A percentile compares a stretch with the other conserved stretches of the same genome.
Conservation (phyloP, 2,888 invertebrate genomes). For the Ganaspis brasiliensis region DNA sequence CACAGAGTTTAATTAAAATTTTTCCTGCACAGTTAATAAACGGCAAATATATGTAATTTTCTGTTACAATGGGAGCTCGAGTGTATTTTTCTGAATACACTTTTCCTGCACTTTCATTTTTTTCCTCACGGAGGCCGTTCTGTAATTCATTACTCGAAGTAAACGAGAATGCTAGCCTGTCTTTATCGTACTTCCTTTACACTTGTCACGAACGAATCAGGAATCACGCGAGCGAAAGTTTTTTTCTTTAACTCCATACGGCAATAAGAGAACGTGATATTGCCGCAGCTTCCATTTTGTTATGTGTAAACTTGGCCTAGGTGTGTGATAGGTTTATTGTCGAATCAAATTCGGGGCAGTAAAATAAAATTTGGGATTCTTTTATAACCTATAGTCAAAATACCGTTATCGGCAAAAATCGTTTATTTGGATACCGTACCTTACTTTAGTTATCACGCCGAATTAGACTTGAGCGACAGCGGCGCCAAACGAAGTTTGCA, state of each 20-base stretch:
- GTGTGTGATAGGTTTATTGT: too few species aligned
- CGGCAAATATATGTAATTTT: not conserved
- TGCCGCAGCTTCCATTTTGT: conserved; percentile 39
- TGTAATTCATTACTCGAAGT: not conserved
- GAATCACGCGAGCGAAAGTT: conserved; percentile 21
- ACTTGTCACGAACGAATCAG: conserved; percentile 36
- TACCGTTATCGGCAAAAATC: too few species aligned
- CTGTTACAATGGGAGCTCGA: not conserved
- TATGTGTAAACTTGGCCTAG: conserved; percentile 54
- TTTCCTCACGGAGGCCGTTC: not conserved
- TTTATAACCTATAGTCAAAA: too few species aligned
- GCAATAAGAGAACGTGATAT: conserved; percentile 31
- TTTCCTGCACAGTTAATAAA: not conserved
- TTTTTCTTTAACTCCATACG: not conserved
- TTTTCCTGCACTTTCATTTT: conserved; percentile 7
- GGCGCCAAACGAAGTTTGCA: too few species aligned
- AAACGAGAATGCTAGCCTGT: conserved; percentile 25
- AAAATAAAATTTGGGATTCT: too few species aligned
- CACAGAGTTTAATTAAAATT: not conserved
- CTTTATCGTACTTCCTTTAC: conserved; percentile 29
- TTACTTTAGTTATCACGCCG: too few species aligned
- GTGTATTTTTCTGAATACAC: conserved; percentile 16
- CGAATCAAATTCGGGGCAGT: too few species aligned
- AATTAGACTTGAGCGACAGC: too few species aligned
- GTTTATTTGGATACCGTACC: too few species aligned